These are phyloP conservation scores for Trematocara macrostoma DNA, from an alignment of 2,113 vertebrate species.

Conservation along the genomic window DNA sequence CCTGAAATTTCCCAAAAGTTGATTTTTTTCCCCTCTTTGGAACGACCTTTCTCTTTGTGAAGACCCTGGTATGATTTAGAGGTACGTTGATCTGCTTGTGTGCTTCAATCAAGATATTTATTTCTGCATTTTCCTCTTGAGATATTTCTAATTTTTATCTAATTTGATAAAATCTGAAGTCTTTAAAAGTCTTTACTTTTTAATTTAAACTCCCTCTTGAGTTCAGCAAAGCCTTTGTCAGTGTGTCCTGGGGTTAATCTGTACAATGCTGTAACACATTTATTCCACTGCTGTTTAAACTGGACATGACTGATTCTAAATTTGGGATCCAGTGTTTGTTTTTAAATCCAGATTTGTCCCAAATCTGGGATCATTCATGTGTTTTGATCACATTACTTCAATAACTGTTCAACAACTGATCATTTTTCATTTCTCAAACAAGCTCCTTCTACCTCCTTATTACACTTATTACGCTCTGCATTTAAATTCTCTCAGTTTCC, in stretches of 20 bases:
- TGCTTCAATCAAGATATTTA: neutral
- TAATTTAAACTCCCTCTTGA: neutral
- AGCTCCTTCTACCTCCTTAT: neutral
- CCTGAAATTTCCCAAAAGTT: neutral
- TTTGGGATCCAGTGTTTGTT: neutral
- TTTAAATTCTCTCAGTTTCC: neutral
- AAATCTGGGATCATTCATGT: neutral
- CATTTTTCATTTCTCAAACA: neutral
- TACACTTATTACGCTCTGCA: neutral
- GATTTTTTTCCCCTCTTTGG: accelerated
- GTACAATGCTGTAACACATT: neutral
- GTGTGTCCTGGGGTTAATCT: neutral
- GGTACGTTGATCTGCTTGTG: neutral
- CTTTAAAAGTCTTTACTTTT: neutral
- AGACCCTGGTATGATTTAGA: neutral
- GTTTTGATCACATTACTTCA: neutral
- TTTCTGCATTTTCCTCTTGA: neutral
- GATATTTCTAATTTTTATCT: neutral
- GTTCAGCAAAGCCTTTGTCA: neutral
- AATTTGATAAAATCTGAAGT: neutral
- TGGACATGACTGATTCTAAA: neutral
- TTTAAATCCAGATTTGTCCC: accelerated
- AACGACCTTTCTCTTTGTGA: neutral
- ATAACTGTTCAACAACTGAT: neutral
- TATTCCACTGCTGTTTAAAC: neutral